phyloP scores from a whole-genome alignment of 2,113 vertebrate species.

The Neotoma lepida region DNA sequence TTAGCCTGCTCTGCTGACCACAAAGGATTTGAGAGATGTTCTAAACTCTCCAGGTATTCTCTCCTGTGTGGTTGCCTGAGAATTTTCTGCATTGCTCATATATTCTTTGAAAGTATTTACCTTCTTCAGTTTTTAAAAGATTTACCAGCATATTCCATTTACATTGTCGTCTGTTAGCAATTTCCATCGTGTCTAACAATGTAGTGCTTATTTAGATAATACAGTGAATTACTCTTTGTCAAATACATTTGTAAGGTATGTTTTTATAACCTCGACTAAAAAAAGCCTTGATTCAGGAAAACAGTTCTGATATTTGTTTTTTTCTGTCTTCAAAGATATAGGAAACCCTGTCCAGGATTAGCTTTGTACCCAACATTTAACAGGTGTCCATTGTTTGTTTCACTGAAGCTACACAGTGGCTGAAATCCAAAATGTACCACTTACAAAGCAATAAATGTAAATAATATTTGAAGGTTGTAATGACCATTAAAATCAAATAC shows the following conservation, averaged over 20 bases:
- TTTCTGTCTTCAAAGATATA: background rate
- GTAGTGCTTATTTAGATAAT: background rate
- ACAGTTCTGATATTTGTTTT: background rate
- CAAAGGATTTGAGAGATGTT: background rate
- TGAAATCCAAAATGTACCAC: background rate
- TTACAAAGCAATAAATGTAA: background rate
- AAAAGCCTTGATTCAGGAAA: slow-evolving; percentile 11
- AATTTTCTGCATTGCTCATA: background rate
- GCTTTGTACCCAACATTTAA: background rate
- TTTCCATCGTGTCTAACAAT: background rate
- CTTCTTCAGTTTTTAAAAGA: background rate
- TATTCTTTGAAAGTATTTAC: background rate
- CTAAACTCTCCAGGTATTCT: background rate
- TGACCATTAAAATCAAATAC: background rate
- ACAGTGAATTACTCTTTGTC: background rate
- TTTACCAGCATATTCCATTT: slow-evolving; percentile 11
- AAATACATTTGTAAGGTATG: background rate
- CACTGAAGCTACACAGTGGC: background rate
- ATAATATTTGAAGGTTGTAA: background rate
- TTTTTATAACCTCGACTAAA: background rate
- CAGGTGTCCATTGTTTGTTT: background rate
- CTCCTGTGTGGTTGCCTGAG: background rate
- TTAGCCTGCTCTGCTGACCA: slow-evolving; percentile 12
- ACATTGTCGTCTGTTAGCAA: slow-evolving; percentile 1
- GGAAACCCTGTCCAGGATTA: background rate